A percentile compares a stretch with the other conserved stretches of the same genome.
Conservation (phyloP, 2,113 vertebrate species). For the Taurulus bubalis region DNA sequence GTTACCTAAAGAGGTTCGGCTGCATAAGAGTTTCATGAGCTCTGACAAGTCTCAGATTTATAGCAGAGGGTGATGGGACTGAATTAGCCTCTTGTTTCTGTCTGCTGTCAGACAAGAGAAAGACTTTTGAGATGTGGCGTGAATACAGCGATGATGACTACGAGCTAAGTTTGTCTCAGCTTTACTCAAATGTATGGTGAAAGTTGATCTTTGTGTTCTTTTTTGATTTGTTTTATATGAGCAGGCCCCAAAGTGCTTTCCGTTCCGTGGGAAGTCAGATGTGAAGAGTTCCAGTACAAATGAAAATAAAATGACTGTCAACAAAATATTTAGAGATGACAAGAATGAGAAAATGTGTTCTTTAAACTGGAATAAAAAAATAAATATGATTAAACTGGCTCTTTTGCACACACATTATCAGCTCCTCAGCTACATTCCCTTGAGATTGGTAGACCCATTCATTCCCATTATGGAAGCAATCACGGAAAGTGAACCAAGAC, state of each 20-base stretch:
- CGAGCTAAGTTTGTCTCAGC: neutral
- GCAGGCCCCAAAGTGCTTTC: constrained; percentile 6
- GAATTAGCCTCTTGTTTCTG: neutral
- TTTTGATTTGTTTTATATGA: neutral
- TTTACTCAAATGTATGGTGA: neutral
- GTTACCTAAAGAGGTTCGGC: constrained; percentile 13
- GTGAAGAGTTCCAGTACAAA: constrained; percentile 30
- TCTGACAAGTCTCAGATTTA: neutral
- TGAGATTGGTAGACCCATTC: constrained; percentile 1
- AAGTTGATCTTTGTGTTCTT: constrained; percentile 14
- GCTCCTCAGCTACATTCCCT: neutral
- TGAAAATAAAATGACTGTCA: constrained; percentile 3
- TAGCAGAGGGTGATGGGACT: neutral
- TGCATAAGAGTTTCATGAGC: constrained; percentile 3
- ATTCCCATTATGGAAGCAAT: constrained; percentile 14
- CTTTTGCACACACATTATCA: constrained; percentile 7
- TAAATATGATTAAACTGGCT: neutral
- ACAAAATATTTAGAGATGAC: neutral
- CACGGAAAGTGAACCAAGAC: constrained; percentile 19
- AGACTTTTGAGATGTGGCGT: neutral
- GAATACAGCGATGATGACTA: neutral
- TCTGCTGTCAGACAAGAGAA: neutral
- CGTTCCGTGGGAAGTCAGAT: constrained; percentile 7
- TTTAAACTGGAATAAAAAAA: neutral
- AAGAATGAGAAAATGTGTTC: neutral